Evolutionary conservation across 2,888 invertebrate species (phyloP).

Genomic region (Erebia palarica): DNA sequence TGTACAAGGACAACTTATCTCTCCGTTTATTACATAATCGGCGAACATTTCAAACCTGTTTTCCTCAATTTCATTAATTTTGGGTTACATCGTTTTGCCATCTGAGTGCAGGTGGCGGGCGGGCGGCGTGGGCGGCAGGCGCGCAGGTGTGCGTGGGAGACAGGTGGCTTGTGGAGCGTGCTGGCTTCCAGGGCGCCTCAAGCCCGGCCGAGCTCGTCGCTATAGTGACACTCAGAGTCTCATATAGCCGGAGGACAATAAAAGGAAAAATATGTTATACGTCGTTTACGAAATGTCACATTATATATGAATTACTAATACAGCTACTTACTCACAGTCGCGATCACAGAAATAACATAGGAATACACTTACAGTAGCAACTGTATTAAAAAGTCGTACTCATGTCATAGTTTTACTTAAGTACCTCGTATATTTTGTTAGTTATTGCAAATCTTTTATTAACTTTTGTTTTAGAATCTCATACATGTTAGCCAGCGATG

Average conservation of each 20-base stretch:
- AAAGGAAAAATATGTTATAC: slow-evolving; percentile 43
- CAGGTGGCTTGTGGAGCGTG: slow-evolving; percentile 64
- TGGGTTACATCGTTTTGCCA: too few species aligned
- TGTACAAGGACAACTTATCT: too few species aligned
- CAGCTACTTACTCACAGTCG: background rate
- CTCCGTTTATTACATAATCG: too few species aligned
- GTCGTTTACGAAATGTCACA: slow-evolving; percentile 10
- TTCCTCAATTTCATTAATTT: too few species aligned
- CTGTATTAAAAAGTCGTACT: too few species aligned
- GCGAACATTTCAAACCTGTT: too few species aligned
- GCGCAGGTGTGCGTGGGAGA: slow-evolving; percentile 57
- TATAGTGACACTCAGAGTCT: slow-evolving; percentile 67
- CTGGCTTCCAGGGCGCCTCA: slow-evolving; percentile 55
- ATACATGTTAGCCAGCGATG: too few species aligned
- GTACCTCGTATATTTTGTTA: too few species aligned
- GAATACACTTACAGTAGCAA: too few species aligned
- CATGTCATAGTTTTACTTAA: too few species aligned
- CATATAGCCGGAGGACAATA: slow-evolving; percentile 59
- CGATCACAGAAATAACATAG: background rate
- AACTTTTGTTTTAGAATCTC: too few species aligned
- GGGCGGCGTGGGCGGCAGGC: slow-evolving; percentile 47
- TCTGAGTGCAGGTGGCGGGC: slow-evolving; percentile 29
- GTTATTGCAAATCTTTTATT: too few species aligned
- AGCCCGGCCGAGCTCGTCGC: slow-evolving; percentile 65
- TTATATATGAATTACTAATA: background rate